Percentiles rank a stretch among this genome's conserved stretches.
Conservation (phyloP, 2,113 vertebrate species). For the Siniperca knerii region DNA sequence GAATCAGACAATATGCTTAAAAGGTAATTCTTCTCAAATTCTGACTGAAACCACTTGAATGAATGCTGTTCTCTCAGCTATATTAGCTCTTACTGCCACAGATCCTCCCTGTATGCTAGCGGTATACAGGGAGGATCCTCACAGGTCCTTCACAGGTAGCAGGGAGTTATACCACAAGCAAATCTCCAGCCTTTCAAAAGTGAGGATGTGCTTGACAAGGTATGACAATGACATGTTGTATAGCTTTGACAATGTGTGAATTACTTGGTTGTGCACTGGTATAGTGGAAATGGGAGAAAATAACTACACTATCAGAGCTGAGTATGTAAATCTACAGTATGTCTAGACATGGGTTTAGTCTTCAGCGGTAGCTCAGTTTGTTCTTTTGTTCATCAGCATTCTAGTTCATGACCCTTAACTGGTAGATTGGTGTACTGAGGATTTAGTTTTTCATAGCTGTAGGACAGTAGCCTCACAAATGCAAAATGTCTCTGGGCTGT, state of each 20-base stretch:
- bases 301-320: neutral
- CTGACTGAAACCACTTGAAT: neutral
- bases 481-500: too few relatives aligned
- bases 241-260: conserved; percentile 1
- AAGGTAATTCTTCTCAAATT: neutral
- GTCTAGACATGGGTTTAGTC: neutral
- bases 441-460: too few relatives aligned
- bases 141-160: neutral
- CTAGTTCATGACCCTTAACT: too few relatives aligned
- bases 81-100: neutral
- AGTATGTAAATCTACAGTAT: neutral
- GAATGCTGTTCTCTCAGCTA: neutral
- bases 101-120: neutral
- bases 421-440: too few relatives aligned
- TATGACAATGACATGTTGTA: conserved; percentile 1
- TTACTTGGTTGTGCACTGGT: neutral
- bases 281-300: neutral
- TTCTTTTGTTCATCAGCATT: too few relatives aligned
- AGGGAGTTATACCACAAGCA: conserved; percentile 11
- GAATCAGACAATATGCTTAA: neutral
- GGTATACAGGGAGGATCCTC: neutral
- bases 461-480: too few relatives aligned
- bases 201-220: neutral
- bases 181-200: conserved; percentile 8
- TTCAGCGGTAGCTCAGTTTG: too few relatives aligned